A percentile compares a stretch with the other conserved stretches of the same genome.
phyloP scores from a whole-genome alignment of 2,113 vertebrate species.

The Nothoprocta perdicaria region DNA sequence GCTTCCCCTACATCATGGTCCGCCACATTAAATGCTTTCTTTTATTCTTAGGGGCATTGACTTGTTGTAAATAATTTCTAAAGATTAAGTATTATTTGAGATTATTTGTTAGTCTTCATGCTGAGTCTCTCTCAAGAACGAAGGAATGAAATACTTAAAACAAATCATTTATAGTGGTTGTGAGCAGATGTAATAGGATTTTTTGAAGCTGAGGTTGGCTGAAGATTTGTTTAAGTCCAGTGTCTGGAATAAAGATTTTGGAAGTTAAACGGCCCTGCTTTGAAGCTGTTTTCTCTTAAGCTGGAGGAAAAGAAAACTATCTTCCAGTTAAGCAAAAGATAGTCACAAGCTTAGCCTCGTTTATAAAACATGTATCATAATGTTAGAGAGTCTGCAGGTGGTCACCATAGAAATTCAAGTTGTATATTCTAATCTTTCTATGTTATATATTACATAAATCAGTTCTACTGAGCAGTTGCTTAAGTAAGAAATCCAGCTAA shows the following conservation, averaged over 20 bases:
- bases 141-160: neutral
- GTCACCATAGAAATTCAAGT: neutral
- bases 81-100: conserved; percentile 60
- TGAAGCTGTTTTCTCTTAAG: neutral
- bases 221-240: neutral
- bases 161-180: neutral
- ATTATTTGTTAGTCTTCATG: conserved; percentile 51
- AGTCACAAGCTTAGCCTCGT: neutral
- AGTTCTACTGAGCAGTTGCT: fast-evolving
- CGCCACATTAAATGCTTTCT: conserved; percentile 45
- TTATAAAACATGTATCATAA: neutral
- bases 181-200: neutral
- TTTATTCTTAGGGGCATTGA: conserved; percentile 66
- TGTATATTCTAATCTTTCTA: neutral
- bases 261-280: neutral
- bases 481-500: neutral
- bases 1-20: conserved; percentile 51
- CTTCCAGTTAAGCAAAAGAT: neutral
- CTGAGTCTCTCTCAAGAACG: conserved; percentile 38
- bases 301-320: neutral
- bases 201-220: neutral
- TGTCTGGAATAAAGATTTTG: neutral
- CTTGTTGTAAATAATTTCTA: conserved; percentile 72
- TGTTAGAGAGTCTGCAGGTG: neutral
- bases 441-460: neutral